Evolutionary conservation across 1,140 invertebrate genomes (phyloP).

Genomic region (Penaeus indicus): DNA sequence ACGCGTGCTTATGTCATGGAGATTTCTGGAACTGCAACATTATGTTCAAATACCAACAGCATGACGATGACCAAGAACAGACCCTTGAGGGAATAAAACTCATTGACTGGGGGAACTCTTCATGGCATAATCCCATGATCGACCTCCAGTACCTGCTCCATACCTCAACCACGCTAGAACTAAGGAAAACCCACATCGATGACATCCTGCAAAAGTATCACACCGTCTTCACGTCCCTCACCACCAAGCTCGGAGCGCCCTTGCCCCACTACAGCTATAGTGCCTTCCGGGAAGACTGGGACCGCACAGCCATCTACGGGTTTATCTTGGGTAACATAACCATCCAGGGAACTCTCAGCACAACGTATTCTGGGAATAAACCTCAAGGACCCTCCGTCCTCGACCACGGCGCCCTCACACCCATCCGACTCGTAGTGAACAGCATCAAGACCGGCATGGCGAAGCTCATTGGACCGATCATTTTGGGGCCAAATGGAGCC

Average conservation of each 20-base stretch:
- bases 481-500: not conserved
- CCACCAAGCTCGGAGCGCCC: conserved; percentile 10
- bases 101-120: conserved; percentile 45
- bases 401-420: conserved; percentile 15
- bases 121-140: conserved; percentile 7
- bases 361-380: not conserved
- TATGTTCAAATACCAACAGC: conserved; percentile 23
- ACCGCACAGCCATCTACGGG: not conserved
- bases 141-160: conserved; percentile 46
- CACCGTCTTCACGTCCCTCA: conserved; percentile 23
- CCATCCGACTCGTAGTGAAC: not conserved
- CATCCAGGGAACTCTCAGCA: conserved; percentile 24
- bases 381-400: not conserved
- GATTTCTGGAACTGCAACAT: conserved; percentile 45
- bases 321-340: conserved; percentile 18
- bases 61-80: not conserved
- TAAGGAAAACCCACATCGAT: conserved; percentile 31
- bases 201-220: conserved; percentile 36
- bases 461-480: not conserved
- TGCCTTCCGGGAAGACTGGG: conserved; percentile 21
- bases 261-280: not conserved
- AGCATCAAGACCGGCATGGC: conserved; percentile 5
- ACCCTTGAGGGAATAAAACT: conserved; percentile 17
- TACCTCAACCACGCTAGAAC: conserved; percentile 6
- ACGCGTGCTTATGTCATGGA: conserved; percentile 33